Conservation (phyloP, 1,140 invertebrate genomes). For the Musca domestica region DNA sequence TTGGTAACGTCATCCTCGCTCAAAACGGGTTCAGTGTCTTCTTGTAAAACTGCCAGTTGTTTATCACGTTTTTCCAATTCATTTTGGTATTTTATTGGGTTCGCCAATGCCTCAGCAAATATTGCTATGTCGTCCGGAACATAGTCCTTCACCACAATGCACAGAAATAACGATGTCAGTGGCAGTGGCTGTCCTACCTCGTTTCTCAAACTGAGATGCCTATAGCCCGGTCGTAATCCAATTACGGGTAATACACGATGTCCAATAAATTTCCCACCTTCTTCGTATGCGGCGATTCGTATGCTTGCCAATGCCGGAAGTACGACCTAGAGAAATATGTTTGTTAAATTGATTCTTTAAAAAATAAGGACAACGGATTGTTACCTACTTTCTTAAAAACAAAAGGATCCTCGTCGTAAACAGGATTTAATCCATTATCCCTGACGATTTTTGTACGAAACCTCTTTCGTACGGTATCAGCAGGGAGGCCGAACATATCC, state of each 20-base stretch:
- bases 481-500: conserved; percentile 98
- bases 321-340: conserved; percentile 74
- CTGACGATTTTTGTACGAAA: conserved; percentile 91
- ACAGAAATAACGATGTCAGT: conserved; percentile 85
- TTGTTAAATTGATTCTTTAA: background rate
- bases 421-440: conserved; percentile 94
- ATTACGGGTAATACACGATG: conserved; percentile 95
- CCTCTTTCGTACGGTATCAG: conserved; percentile 96
- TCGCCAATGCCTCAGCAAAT: conserved; percentile 94
- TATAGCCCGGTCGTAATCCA: conserved; percentile 91
- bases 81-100: conserved; percentile 96
- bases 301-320: conserved; percentile 94
- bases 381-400: conserved; percentile 88
- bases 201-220: conserved; percentile 82
- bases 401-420: conserved; percentile 96
- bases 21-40: conserved; percentile 66
- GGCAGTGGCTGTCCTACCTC: conserved; percentile 93
- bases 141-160: conserved; percentile 94
- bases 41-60: conserved; percentile 86
- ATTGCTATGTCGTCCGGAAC: conserved; percentile 92
- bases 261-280: conserved; percentile 89
- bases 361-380: background rate
- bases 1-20: conserved; percentile 52
- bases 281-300: conserved; percentile 95
- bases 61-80: conserved; percentile 88